Evolutionary conservation across 2,797 vertebrate species (phyloP).

Genomic region (Poecilia gillii): DNA sequence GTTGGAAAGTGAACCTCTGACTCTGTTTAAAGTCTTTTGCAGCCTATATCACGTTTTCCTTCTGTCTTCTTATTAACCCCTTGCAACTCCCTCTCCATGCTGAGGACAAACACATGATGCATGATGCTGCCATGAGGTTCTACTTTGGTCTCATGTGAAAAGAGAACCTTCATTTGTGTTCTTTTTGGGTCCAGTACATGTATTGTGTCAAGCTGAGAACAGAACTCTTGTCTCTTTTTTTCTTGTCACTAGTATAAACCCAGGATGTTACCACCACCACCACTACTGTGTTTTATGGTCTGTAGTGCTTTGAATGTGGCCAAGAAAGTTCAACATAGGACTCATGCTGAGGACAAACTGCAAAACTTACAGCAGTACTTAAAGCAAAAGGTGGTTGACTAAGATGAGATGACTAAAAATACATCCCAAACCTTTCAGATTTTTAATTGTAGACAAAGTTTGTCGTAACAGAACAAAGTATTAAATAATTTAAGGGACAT

Average conservation of each 20-base stretch:
- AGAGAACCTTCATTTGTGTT: neutral
- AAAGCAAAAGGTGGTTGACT: neutral
- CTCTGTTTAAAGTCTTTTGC: neutral
- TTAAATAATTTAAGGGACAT: neutral
- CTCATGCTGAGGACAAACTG: neutral
- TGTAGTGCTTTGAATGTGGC: neutral
- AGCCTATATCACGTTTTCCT: neutral
- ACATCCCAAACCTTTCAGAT: neutral
- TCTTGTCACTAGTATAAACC: neutral
- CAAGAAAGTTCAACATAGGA: neutral
- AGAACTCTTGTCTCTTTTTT: neutral
- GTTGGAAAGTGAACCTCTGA: neutral
- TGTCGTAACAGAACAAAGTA: neutral
- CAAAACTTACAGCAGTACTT: neutral
- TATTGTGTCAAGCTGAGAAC: neutral
- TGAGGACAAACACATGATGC: neutral
- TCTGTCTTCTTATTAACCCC: neutral
- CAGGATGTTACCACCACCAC: neutral
- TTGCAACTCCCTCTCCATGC: neutral
- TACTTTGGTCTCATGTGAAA: neutral
- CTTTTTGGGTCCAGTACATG: neutral
- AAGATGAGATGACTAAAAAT: neutral
- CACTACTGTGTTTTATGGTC: neutral
- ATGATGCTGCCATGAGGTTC: neutral
- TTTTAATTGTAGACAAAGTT: neutral